Base-by-base conservation (phyloP, 2,888 invertebrate species). In the Pycnomerus fuliginosus region DNA sequence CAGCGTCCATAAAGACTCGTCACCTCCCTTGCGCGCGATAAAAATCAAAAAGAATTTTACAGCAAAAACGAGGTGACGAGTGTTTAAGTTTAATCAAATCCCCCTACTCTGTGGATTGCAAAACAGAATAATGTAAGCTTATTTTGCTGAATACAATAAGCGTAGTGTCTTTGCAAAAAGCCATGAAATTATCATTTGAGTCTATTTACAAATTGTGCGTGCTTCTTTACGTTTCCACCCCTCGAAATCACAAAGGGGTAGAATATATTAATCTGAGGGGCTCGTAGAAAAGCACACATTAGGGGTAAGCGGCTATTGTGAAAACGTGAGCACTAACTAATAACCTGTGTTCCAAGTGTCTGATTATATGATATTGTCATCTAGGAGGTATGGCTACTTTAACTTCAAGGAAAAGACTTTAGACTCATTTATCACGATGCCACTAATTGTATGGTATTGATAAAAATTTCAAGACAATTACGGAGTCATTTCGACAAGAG, bases 261-360 rank as follows among this genome's bases (percentile, higher is more conserved):
- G 39, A 22, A 34, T 42, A 40, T 25, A 25, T 4, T 10, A 25
- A 8, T 20, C 8, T 15, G 27, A 37, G 39, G 27, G 32, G 40
- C 34, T 36, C 38, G 54, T 56, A 56, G 59, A 58, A 57, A 57
- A 58, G 58, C 61, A 58, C 59, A 55, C 58, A 44, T 40, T 4
- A 25, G 42, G 48, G 41, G 48, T 33, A 57, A 48, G 55, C 50
- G 46, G 39, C 52, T 53, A 51, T 40, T 55, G 55, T 56, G 59
- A 47, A 55, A 55, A 57, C 49, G 55, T 61, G 58, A 55, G 48
- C 48, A 48, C 52, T 54, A 56, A 46, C 47, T 58, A 53, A 50
- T 43, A 29, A 48, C 28, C 37, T 44, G 44, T 44, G 39, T 44
- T 34, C 54, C 47, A 46, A 37, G 43, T 56, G 51, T 48, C 44